Evolutionary conservation across 2,888 invertebrate species (phyloP), one percentile per base, ranked within the genome.

Genomic region (Dasysyrphus tricinctus): DNA sequence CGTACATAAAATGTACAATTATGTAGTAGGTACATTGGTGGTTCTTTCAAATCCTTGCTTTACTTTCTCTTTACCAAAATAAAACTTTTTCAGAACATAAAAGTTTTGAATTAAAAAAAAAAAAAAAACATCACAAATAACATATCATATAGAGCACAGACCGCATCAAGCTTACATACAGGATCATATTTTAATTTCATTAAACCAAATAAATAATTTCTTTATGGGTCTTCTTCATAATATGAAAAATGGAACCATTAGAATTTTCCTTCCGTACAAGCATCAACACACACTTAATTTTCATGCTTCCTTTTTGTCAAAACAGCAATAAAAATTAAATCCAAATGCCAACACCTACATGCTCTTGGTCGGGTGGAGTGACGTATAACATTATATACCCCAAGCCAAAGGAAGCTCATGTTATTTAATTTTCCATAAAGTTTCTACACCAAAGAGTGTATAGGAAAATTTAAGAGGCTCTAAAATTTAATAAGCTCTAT

Each of bases 401-500:
- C 19, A 59, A 14, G 24, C 37, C 59, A 34, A 65, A 49, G 16
- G 11, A 29, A 49, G 49, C 47, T 49, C 65, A 47, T 47, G 65
- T 49, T 65, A 65, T 65, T 65, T 49, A 65, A 65, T 47, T 65
- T 65, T 65, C 65, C 65, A 65, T 49, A 65, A 65, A 65, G 47
- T 34, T 65, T 6, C 11, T 34, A 65, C 3, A 24, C 24, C 1
- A 24, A 3, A n/a, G 3, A 34, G 32, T 6, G 24, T 65, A 5
- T 39, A 32, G 47, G 47, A 49, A 65, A 47, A 47, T 65, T 65
- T 47, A 49, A 65, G 47, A 49, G 65, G 16, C 51, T n/a, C 72
- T 82, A 39, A 73, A 75, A 80, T 84, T 79, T 79, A 83, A 79
- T 79, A 83, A 83, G 79, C 74, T 75, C 29, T 57, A 61, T 24